phyloP scores from a whole-genome alignment of 30 jellyfish, hydroid and myxozoan genomes.

The Turritopsis rubra region DNA sequence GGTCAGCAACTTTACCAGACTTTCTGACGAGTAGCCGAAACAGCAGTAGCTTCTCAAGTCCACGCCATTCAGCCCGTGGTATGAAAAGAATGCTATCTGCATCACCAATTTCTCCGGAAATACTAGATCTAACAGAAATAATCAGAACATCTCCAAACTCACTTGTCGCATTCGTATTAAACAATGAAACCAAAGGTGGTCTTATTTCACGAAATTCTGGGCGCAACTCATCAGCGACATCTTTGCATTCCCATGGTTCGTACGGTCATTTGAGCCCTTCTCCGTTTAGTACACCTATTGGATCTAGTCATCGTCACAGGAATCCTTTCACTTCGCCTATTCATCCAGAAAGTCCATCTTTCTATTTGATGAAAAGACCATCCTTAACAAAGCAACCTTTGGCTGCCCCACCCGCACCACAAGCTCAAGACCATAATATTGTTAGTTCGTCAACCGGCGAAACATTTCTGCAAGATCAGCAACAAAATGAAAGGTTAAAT shows the following conservation, averaged over 20 bases:
- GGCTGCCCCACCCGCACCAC: neutral
- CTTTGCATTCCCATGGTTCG: slow-evolving; percentile 78
- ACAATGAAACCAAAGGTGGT: slow-evolving; percentile 28
- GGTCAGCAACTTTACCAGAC: slow-evolving; percentile 58
- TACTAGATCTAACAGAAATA: slow-evolving; percentile 64
- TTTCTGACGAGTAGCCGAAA: slow-evolving; percentile 70
- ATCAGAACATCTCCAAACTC: slow-evolving; percentile 90
- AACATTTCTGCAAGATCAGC: neutral
- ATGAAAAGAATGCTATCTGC: slow-evolving; percentile 71
- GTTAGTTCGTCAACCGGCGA: slow-evolving; percentile 19
- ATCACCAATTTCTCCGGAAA: slow-evolving; percentile 78
- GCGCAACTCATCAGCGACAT: slow-evolving; percentile 83
- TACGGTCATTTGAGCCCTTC: slow-evolving; percentile 73
- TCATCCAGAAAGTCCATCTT: slow-evolving; percentile 19
- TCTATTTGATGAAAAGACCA: slow-evolving; percentile 6
- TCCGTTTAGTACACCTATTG: slow-evolving; percentile 3
- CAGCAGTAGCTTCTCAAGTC: slow-evolving; percentile 38
- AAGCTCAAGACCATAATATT: neutral
- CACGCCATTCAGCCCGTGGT: slow-evolving; percentile 89
- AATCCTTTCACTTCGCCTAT: slow-evolving; percentile 1
- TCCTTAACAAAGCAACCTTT: neutral
- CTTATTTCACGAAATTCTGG: slow-evolving; percentile 23
- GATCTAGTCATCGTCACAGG: neutral
- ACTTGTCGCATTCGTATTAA: slow-evolving; percentile 70
- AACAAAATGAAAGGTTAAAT: neutral